Evolutionary conservation across 1,140 invertebrate species (phyloP).

Genomic region (Bilobella aurantiaca): DNA sequence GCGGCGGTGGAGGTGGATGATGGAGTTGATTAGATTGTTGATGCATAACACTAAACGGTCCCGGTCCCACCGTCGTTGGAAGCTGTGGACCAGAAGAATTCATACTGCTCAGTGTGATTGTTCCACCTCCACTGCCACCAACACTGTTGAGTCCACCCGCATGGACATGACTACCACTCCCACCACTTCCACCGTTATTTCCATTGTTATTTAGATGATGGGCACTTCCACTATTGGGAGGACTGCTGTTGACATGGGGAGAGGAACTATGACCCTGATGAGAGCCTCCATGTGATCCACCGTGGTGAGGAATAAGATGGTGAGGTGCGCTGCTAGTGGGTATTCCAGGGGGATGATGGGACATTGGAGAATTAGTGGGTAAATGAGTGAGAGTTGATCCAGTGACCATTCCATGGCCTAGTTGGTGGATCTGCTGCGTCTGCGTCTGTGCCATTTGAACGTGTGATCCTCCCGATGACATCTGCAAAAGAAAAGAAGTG

Average conservation of each 20-base stretch:
- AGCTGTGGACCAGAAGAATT: neutral
- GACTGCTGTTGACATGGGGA: neutral
- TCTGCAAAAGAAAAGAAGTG: conserved; percentile 52
- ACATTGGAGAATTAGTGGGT: too few species aligned
- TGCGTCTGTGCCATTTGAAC: conserved; percentile 81
- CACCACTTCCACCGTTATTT: conserved; percentile 6
- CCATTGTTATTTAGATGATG: neutral
- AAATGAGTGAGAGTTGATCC: too few species aligned
- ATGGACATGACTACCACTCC: conserved; percentile 18
- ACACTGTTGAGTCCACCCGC: conserved; percentile 1
- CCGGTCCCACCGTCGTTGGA: neutral
- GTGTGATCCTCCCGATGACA: conserved; percentile 77
- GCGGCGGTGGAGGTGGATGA: neutral
- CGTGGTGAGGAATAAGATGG: neutral
- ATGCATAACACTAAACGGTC: neutral
- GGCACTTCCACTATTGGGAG: neutral
- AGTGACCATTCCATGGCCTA: conserved; percentile 18
- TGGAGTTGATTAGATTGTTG: neutral
- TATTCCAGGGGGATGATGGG: neutral
- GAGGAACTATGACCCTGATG: conserved; percentile 4
- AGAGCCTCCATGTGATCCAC: neutral
- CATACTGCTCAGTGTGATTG: neutral
- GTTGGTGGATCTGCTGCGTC: conserved; percentile 9
- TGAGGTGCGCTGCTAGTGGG: neutral
- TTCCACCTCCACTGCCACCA: conserved; percentile 10